Base-by-base conservation (phyloP, 2,797 vertebrate species). In the Philypnodon macrostomus region DNA sequence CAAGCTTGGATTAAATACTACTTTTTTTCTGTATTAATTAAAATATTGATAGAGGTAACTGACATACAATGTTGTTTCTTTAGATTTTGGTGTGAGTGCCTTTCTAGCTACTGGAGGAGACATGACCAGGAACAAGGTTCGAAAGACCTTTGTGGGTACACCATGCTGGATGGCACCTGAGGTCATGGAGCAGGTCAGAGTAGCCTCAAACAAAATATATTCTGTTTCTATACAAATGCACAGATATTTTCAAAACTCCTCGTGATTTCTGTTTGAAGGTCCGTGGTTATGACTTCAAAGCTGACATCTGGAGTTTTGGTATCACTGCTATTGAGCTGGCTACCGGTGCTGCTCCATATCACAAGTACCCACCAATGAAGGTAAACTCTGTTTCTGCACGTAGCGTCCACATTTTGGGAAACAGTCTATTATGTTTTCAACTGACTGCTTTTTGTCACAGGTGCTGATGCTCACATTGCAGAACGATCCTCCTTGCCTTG, bases 81-180 rank as follows among this genome's bases (percentile, higher is more conserved):
- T 10, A 97, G 95, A 97, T 70, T 97, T 97, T 0, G 95, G 95
- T 7, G 95, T 97, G 58, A 97, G 95, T 21, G 94, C 95, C 2
- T 97, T 97, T 83, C 85, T 97, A 82, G 93, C 95, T 53, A 89
- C 95, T 3, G 95, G 95, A 49, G 94, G 95, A 50, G 95, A 97
- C 79, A 95, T 97, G 84, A 97, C 95, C 2, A 90, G 95, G 58
- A 97, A 95, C 83, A 97, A 97, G 85, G 94, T 97, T 64, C 89
- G 95, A 44, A 97, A 97, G 85, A 97, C 95, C 0, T 97, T 97
- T 71, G 94, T 97, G 31, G 95, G 95, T 53, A 97, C 95, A 0
- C 95, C 95, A 4, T 97, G 95, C 81, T 97, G 95, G 95, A 97
- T 97, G 95, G 95, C 95, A 12, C 95, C 95, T 1, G 95, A 97